phyloP scores from a whole-genome alignment of 2,888 invertebrate species.

The Drosophila mayaguana region DNA sequence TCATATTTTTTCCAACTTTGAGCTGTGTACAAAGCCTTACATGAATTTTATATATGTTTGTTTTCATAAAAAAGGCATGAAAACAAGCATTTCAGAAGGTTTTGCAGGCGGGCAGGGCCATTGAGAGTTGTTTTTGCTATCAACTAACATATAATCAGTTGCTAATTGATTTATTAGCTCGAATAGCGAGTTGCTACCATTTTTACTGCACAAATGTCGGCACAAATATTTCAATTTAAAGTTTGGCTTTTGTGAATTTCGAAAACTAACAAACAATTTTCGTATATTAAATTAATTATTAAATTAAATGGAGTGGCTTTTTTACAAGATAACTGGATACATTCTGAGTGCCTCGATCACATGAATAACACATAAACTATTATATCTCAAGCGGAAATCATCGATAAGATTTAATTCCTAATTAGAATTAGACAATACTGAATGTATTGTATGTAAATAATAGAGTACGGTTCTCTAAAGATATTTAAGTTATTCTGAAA shows the following conservation, averaged over 20 bases:
- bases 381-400: too few species aligned
- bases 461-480: too few species aligned
- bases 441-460: too few species aligned
- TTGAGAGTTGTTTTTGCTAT: background rate
- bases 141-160: slow-evolving; percentile 33
- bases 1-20: background rate
- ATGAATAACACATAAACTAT: too few species aligned
- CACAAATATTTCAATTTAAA: background rate
- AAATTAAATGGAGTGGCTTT: background rate
- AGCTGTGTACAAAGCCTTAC: background rate
- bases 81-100: background rate
- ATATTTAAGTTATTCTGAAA: background rate
- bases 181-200: slow-evolving; percentile 33
- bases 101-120: background rate
- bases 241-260: background rate
- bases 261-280: background rate
- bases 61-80: background rate
- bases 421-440: too few species aligned
- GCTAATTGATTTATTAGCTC: slow-evolving; percentile 74
- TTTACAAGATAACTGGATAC: background rate
- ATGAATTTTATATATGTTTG: background rate
- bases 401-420: too few species aligned
- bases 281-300: background rate
- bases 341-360: too few species aligned
- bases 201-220: slow-evolving; percentile 2